phyloP scores from a whole-genome alignment of 2,888 invertebrate species.

The Spodoptera littoralis region DNA sequence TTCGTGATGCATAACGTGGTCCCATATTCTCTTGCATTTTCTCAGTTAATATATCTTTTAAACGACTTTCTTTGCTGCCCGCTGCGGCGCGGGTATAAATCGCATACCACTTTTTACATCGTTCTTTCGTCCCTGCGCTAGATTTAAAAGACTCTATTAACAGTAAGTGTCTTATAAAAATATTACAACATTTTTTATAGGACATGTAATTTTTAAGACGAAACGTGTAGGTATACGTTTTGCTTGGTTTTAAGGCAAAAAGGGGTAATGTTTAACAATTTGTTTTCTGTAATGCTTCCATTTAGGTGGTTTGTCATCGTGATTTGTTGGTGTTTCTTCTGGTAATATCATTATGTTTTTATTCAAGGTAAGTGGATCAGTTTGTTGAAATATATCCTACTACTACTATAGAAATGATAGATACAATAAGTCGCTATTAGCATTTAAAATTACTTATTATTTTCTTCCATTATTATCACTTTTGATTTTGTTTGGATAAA shows the following conservation, averaged over 20 bases:
- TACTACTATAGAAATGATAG: too few species aligned
- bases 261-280: slow-evolving; percentile 42
- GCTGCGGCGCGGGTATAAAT: slow-evolving; percentile 66
- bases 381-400: slow-evolving; percentile 12
- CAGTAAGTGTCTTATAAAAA: slow-evolving; percentile 47
- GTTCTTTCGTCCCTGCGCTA: slow-evolving; percentile 48
- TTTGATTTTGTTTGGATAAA: too few species aligned
- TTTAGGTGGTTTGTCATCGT: slow-evolving; percentile 16
- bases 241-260: slow-evolving; percentile 30
- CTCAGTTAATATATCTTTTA: slow-evolving; percentile 77
- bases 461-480: too few species aligned
- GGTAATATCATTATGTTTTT: slow-evolving; percentile 23
- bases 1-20: slow-evolving; percentile 66
- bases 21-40: slow-evolving; percentile 72
- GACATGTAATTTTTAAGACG: slow-evolving; percentile 43
- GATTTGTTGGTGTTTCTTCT: slow-evolving; percentile 35
- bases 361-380: slow-evolving; percentile 2
- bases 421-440: too few species aligned
- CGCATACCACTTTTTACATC: slow-evolving; percentile 57
- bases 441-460: too few species aligned
- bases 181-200: slow-evolving; percentile 46
- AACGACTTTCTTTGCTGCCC: slow-evolving; percentile 72
- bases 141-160: slow-evolving; percentile 56
- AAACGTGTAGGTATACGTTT: slow-evolving; percentile 26
- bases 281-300: slow-evolving; percentile 27